Conservation (phyloP, 2,113 vertebrate species). For the Ceyx cyanopectus region DNA sequence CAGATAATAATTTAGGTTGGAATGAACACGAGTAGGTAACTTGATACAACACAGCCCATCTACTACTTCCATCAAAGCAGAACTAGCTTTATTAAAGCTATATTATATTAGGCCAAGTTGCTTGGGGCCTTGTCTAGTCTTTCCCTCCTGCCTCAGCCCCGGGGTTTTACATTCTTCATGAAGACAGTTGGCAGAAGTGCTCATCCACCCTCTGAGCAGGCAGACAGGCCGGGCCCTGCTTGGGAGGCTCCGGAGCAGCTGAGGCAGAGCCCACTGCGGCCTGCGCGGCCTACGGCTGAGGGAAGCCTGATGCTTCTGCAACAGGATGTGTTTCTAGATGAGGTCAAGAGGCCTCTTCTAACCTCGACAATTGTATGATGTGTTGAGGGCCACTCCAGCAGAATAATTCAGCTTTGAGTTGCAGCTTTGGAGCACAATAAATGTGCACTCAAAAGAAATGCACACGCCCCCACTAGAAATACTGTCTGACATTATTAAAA, state of each 20-base stretch:
- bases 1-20: neutral
- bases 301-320: neutral
- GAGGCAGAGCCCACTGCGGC: fast-evolving
- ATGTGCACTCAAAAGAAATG: neutral
- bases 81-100: neutral
- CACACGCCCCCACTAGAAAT: fast-evolving
- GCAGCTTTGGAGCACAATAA: neutral
- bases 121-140: fast-evolving
- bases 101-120: neutral
- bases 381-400: neutral
- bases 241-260: neutral
- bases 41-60: neutral
- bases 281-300: neutral
- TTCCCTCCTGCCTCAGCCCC: too few relatives aligned
- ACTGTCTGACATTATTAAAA: neutral
- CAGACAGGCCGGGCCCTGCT: neutral
- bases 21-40: neutral
- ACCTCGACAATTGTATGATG: neutral
- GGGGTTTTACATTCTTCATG: neutral
- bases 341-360: neutral
- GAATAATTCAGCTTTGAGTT: neutral
- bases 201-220: too few relatives aligned
- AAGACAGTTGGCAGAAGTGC: neutral
- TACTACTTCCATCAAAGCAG: neutral
- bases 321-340: neutral